Base-by-base conservation (phyloP, 2,113 vertebrate species). In the Electrona antarctica region DNA sequence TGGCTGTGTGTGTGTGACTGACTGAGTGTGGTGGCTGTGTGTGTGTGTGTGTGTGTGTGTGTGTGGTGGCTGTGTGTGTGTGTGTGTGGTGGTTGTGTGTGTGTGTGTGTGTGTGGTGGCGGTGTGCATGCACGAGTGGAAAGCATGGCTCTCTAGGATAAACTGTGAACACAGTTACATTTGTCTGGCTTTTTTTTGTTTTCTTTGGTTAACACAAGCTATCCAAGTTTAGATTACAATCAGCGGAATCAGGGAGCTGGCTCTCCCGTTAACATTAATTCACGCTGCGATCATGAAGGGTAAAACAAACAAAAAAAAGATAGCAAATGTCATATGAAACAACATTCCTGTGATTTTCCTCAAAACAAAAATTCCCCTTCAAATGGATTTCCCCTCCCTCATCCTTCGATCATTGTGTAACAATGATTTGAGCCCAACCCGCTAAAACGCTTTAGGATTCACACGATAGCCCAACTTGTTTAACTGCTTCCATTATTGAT, bases 231-330 rank as follows among this genome's bases (percentile, higher is more conserved):
- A 29, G n/a, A 29, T 8, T 60, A 21, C 15, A 64, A 55, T 64
- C 11, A 45, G 12, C 45, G 33, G 7, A 56, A 67, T 63, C 69
- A 64, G 59, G 81, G 81, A 87, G 85, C 85, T 84, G 85, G 85
- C 14, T 84, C 82, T 82, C 77, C 74, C 29, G 1, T 50, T 29
- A 10, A 66, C 33, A 0, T n/a, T 47, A 14, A 60, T 67, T 74
- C 73, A 74, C 69, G 69, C 67, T 64, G 47, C 29, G 13, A 21
- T 67, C 49, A 76, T 9, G 33, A 41, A 64, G 28, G 64, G 60
- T 60, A 55, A 64, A 12, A 1, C 1, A 21, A 21, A 21, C n/a
- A 45, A 29, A 45, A 9, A 29, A 7, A 48, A 69, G 9, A 49
- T 64, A 29, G 8, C 3, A 13, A 21, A 48, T n/a, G 8, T 64